These are phyloP conservation scores for Nasonia vitripennis DNA, from an alignment of 1,140 invertebrate genomes.

Conservation along the genomic window DNA sequence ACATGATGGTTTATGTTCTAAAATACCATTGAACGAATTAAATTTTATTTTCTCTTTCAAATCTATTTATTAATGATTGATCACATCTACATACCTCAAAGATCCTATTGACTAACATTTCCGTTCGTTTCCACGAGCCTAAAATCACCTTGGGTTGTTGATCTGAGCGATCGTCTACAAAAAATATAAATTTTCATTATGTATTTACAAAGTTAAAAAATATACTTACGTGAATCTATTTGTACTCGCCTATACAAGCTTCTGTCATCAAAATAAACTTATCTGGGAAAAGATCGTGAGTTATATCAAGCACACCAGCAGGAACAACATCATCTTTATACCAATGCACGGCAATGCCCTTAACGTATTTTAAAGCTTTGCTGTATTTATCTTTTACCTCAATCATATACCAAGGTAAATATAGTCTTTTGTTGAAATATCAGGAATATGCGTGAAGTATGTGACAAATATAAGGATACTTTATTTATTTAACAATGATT, in stretches of 20 bases:
- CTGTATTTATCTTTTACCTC: slow-evolving; percentile 32
- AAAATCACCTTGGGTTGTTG: slow-evolving; percentile 74
- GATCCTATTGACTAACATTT: slow-evolving; percentile 82
- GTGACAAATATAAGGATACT: too few species aligned
- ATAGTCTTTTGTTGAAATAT: too few species aligned
- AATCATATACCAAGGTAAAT: slow-evolving; percentile 77
- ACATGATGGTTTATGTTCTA: slow-evolving; percentile 76
- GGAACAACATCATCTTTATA: slow-evolving; percentile 78
- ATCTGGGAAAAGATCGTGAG: slow-evolving; percentile 79
- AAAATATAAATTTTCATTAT: slow-evolving; percentile 71
- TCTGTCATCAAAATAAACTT: slow-evolving; percentile 88
- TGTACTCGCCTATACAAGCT: slow-evolving; percentile 79
- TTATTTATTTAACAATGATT: too few species aligned
- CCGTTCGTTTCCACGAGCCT: slow-evolving; percentile 85
- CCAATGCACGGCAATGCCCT: slow-evolving; percentile 83
- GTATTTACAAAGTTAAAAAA: too few species aligned
- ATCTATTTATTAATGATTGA: slow-evolving; percentile 44
- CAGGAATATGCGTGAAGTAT: too few species aligned
- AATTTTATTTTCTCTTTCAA: background rate
- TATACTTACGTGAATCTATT: too few species aligned
- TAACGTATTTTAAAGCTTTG: slow-evolving; percentile 71
- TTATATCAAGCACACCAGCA: slow-evolving; percentile 74
- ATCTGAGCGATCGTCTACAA: slow-evolving; percentile 45
- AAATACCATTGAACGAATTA: background rate
- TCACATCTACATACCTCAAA: slow-evolving; percentile 75